Conservation (phyloP, 30 jellyfish, hydroid and myxozoan genomes). For the Hydractinia symbiolongicarpus region DNA sequence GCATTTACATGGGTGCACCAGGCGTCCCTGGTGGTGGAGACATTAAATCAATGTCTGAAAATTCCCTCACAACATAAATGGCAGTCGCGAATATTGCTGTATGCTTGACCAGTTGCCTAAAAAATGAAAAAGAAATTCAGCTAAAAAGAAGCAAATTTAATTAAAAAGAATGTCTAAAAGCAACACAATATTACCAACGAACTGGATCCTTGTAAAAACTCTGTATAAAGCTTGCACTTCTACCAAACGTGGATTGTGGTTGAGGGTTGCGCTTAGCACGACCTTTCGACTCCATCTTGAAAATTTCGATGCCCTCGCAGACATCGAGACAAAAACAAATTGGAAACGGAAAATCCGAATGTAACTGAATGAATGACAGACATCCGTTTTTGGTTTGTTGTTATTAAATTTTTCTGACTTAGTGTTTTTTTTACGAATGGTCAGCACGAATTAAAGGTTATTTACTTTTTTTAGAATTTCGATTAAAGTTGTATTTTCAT, state of each 20-base stretch:
- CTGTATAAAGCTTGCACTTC: conserved; percentile 15
- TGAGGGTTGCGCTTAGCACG: not conserved
- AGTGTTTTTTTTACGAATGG: no score
- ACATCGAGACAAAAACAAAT: not conserved
- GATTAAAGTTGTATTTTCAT: no score
- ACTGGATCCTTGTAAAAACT: conserved; percentile 67
- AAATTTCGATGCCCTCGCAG: not conserved
- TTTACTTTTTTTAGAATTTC: no score
- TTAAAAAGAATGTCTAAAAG: not conserved
- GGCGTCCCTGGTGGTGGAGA: conserved; percentile 96
- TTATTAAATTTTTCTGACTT: no score
- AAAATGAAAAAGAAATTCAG: not conserved
- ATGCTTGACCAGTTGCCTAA: conserved; percentile 73
- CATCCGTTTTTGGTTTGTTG: no score
- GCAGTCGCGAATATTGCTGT: conserved; percentile 60
- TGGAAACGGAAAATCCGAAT: no score
- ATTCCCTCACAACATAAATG: conserved; percentile 68
- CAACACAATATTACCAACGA: conserved; percentile 47
- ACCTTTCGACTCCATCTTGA: conserved; percentile 3
- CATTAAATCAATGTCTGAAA: conserved; percentile 75
- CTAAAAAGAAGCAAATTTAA: not conserved
- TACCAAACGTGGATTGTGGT: not conserved
- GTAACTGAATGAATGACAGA: no score
- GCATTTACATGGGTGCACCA: conserved; percentile 4
- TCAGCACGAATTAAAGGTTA: no score